Evolutionary conservation across 1,140 invertebrate genomes (phyloP), one percentile per base, ranked within the genome.

Genomic region (Hormaphis cornu): DNA sequence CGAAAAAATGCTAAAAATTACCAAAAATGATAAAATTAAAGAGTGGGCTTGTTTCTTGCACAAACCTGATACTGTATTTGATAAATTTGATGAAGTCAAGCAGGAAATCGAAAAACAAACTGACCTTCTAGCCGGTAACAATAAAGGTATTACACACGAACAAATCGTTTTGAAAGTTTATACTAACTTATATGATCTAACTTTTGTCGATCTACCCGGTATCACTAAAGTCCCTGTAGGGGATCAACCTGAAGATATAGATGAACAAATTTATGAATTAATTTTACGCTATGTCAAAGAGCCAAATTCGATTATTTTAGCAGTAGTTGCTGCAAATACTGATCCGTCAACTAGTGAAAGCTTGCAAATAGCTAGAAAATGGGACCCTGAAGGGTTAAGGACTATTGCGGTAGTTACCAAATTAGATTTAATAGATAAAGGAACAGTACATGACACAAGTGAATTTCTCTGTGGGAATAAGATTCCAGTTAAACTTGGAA

Each of bases 341-440:
- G 94, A 97, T 84, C 84, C 97, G 78, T 95, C 95, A 35, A 97
- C 95, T 77, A 95, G 91, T 52, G 95, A 97, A 84, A 94, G 94
- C 56, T 82, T 97, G 2, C 95, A 96, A 82, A 81, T 97, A 79
- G 91, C 94, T 76, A 95, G 95, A 81, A 90, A 95, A 80, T 91
- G 94, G 26, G 94, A 97, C 82, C 89, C 87, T 18, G 91, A 95
- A 85, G 93, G 94, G 86, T 74, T 82, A 35, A 75, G 88, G 69
- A 89, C 88, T 0, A 75, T 89, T 9, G 86, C 84, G 53, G 87
- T 89, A n/a, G 77, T 90, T 1, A 90, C 87, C 1, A 90, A 90
- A 76, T 75, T 90, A 22, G 88, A 90, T 77, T 75, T 90, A 18
- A 89, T 90, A 86, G 88, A 90, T 79, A 79, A 80, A 37, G 88